These are phyloP conservation scores for Phylloscopus trochilus DNA, from an alignment of 2,113 vertebrate species.

Conservation along the genomic window DNA sequence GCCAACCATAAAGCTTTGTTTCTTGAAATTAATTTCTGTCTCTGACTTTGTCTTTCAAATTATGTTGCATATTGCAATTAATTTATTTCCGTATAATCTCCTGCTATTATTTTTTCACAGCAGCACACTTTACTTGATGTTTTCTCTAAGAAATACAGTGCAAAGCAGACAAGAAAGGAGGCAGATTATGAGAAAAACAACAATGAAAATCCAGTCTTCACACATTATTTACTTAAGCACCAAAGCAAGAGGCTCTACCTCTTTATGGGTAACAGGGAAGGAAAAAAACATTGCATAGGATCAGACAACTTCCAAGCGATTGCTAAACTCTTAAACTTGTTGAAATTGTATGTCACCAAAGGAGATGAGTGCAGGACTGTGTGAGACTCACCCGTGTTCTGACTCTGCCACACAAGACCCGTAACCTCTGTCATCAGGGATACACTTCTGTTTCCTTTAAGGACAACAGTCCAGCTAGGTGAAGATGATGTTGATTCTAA, in stretches of 20 bases:
- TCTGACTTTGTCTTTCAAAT: not conserved
- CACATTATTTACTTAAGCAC: not conserved
- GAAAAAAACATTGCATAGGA: not conserved
- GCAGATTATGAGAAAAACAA: not conserved
- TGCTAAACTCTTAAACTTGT: not conserved
- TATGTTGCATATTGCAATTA: not conserved
- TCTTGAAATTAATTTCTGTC: not conserved
- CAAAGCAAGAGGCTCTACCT: not conserved
- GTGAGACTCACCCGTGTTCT: not conserved
- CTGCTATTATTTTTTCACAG: not conserved
- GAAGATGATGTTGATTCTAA: not conserved
- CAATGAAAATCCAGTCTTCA: not conserved
- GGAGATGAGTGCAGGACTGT: not conserved
- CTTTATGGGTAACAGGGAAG: not conserved
- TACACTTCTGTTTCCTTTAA: not conserved
- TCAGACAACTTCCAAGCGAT: not conserved
- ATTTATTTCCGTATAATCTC: not conserved
- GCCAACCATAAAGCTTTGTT: not conserved
- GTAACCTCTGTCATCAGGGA: not conserved
- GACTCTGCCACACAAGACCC: not conserved
- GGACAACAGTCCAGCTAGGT: not conserved
- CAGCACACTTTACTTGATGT: not conserved
- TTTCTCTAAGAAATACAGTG: not conserved
- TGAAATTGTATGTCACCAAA: not conserved
- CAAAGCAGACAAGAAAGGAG: not conserved